A percentile compares a stretch with the other conserved stretches of the same genome.
phyloP scores from a whole-genome alignment of 2,113 vertebrate species.

The Xerus inauris region DNA sequence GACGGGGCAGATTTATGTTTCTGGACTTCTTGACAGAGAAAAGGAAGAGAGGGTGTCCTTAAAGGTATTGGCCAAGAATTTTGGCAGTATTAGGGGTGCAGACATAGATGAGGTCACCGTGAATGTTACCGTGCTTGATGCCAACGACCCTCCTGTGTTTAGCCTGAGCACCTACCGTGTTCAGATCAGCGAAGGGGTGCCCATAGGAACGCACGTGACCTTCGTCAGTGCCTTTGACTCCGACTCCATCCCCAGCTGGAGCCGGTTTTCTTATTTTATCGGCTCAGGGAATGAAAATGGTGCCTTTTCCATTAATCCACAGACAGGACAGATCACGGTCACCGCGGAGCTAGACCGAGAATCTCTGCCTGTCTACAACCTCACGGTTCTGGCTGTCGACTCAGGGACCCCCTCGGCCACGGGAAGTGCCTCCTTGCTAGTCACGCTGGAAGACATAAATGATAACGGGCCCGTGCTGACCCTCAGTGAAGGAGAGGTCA shows the following conservation, averaged over 20 bases:
- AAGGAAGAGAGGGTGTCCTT: constrained; percentile 96
- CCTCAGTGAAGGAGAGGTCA: constrained; percentile 91
- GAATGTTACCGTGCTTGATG: constrained; percentile 96
- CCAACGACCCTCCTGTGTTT: constrained; percentile 97
- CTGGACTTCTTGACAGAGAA: constrained; percentile 94
- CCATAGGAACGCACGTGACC: constrained; percentile 93
- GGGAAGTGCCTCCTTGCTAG: constrained; percentile 92
- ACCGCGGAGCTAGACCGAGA: constrained; percentile 95
- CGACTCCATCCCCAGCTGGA: constrained; percentile 98
- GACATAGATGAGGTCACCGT: constrained; percentile 98
- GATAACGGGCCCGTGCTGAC: constrained; percentile 95
- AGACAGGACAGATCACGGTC: constrained; percentile 96
- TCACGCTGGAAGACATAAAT: constrained; percentile 97
- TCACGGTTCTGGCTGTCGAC: constrained; percentile 94
- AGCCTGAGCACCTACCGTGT: constrained; percentile 91
- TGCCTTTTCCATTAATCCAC: constrained; percentile 95
- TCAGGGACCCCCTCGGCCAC: constrained; percentile 93
- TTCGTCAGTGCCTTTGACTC: constrained; percentile 97
- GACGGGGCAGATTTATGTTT: constrained; percentile 95
- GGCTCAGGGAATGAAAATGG: constrained; percentile 90
- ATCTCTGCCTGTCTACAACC: constrained; percentile 92
- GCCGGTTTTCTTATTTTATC: constrained; percentile 96
- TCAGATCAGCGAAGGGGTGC: constrained; percentile 95
- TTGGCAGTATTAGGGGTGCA: constrained; percentile 94
- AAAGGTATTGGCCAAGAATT: constrained; percentile 96